Conservation (phyloP, 2,113 vertebrate species). For the Coptodon rendalli region DNA sequence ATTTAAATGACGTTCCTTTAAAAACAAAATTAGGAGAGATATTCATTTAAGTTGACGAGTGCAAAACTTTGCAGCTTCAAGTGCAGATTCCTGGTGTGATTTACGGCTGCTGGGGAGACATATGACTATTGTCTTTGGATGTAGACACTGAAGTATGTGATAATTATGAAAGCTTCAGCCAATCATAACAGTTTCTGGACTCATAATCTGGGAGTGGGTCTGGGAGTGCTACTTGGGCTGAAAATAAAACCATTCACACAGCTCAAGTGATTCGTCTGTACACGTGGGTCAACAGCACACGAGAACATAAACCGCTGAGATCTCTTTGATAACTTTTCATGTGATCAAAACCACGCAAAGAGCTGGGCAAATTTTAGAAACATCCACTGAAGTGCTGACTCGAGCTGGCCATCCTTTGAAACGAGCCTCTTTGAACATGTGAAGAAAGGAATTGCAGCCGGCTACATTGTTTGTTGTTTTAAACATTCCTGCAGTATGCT, state of each 20-base stretch:
- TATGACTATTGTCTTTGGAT: conserved; percentile 49
- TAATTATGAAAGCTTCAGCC: conserved; percentile 27
- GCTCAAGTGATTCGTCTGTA: conserved; percentile 3
- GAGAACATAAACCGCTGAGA: conserved; percentile 25
- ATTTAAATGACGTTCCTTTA: neutral
- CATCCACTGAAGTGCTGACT: conserved; percentile 18
- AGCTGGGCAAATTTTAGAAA: conserved; percentile 22
- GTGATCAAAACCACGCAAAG: conserved; percentile 33
- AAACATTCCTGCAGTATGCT: conserved; percentile 64
- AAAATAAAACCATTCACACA: conserved; percentile 46
- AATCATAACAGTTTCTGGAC: conserved; percentile 39
- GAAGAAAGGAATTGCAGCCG: conserved; percentile 50
- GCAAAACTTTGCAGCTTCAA: conserved; percentile 8
- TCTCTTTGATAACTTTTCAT: conserved; percentile 37
- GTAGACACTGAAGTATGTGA: conserved; percentile 28
- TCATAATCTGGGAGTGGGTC: conserved; percentile 26
- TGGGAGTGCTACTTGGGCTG: conserved; percentile 18
- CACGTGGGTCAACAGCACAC: conserved; percentile 25
- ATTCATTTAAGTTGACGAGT: conserved; percentile 35
- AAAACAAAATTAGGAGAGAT: conserved; percentile 21
- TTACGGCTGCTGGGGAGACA: conserved; percentile 29
- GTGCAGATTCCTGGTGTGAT: conserved; percentile 40
- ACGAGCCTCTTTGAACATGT: conserved; percentile 36
- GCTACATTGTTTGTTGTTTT: conserved; percentile 62
- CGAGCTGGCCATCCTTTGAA: conserved; percentile 15